phyloP scores from a whole-genome alignment of 2,113 vertebrate species.

The Sorex fumeus region DNA sequence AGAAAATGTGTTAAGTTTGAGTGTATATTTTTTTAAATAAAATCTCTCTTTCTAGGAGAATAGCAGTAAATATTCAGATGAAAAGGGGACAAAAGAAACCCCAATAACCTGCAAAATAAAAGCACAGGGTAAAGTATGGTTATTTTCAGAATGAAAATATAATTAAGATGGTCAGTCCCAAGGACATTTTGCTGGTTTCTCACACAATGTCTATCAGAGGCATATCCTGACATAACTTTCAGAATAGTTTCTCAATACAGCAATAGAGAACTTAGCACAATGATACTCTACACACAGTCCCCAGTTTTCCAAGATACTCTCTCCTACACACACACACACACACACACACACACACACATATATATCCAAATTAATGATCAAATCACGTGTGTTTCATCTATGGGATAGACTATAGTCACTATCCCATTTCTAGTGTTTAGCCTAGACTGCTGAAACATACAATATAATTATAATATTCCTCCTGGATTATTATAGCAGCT shows the following conservation, averaged over 20 bases:
- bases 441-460: background rate
- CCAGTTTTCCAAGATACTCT: background rate
- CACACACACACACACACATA: too few relatives aligned
- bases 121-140: background rate
- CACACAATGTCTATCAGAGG: slow-evolving; percentile 28
- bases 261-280: background rate
- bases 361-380: background rate
- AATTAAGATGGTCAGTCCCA: background rate
- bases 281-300: background rate
- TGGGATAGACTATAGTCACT: background rate
- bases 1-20: slow-evolving; percentile 45
- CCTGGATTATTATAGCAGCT: accelerated
- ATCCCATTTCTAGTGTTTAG: background rate
- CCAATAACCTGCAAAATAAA: slow-evolving; percentile 70
- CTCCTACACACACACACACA: too few relatives aligned
- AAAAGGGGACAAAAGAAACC: slow-evolving; percentile 27
- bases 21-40: slow-evolving; percentile 68
- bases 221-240: background rate
- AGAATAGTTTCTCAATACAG: background rate
- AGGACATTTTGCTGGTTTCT: background rate
- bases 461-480: background rate
- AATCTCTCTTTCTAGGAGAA: slow-evolving; percentile 52
- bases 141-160: background rate
- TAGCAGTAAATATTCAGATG: slow-evolving; percentile 48
- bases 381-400: background rate